Percentiles rank a stretch among this genome's conserved stretches.
Evolutionary conservation across 2,113 vertebrate genomes (phyloP).

Genomic region (Sakesphorus luctuosus): DNA sequence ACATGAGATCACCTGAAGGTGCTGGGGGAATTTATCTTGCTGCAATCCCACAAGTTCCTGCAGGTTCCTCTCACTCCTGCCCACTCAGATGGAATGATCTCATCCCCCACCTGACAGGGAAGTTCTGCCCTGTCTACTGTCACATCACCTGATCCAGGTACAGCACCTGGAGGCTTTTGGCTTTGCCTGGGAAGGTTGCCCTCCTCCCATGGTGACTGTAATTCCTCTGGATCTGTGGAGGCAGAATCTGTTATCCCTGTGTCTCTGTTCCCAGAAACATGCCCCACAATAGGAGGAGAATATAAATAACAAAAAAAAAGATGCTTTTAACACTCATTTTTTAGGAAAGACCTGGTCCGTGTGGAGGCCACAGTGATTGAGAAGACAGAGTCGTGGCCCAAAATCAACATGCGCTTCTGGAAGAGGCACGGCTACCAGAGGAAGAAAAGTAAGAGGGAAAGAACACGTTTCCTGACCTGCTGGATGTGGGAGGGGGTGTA

Average conservation of each 20-base stretch:
- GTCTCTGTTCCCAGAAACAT: background rate
- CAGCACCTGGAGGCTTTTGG: background rate
- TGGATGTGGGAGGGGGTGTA: background rate
- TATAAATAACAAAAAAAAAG: background rate
- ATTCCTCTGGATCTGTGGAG: background rate
- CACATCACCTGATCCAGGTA: accelerated
- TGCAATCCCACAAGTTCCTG: background rate
- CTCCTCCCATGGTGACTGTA: accelerated
- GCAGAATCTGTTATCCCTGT: background rate
- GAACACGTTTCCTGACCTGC: background rate
- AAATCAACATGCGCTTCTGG: conserved; percentile 80
- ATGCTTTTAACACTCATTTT: accelerated
- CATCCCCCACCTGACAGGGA: background rate
- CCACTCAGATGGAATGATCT: background rate
- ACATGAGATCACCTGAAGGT: accelerated
- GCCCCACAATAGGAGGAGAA: background rate
- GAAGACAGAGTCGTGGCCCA: conserved; percentile 87
- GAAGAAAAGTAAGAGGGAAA: conserved; percentile 78
- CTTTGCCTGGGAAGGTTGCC: background rate
- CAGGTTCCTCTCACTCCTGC: background rate
- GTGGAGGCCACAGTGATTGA: conserved; percentile 89
- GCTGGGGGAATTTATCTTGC: background rate
- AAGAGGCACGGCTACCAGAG: conserved; percentile 77
- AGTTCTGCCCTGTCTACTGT: background rate
- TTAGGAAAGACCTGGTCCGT: conserved; percentile 81